A percentile compares a stretch with the other conserved stretches of the same genome.
phyloP scores from a whole-genome alignment of 1,140 invertebrate species.

The Cepaea nemoralis region DNA sequence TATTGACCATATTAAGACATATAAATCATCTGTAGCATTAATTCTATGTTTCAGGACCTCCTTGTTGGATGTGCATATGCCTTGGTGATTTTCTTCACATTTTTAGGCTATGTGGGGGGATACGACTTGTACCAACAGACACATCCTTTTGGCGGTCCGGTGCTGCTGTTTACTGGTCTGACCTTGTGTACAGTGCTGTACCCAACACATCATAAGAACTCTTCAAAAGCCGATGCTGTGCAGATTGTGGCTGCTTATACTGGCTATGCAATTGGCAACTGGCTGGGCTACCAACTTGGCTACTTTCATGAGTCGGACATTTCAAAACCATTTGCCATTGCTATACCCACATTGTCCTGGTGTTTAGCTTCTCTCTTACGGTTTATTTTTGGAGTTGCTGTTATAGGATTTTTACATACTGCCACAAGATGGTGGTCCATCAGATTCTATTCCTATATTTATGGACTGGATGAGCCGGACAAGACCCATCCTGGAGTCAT shows the following conservation, averaged over 20 bases:
- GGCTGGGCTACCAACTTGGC: slow-evolving; percentile 86
- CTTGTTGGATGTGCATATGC: slow-evolving; percentile 76
- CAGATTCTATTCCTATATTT: slow-evolving; percentile 79
- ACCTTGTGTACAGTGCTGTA: slow-evolving; percentile 79
- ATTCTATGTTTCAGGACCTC: slow-evolving; percentile 71
- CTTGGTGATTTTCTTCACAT: slow-evolving; percentile 78
- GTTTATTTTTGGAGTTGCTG: slow-evolving; percentile 82
- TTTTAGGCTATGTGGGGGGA: slow-evolving; percentile 82
- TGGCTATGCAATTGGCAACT: slow-evolving; percentile 84
- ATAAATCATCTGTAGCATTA: too few species aligned
- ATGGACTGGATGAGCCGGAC: slow-evolving; percentile 74
- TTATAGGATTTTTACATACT: slow-evolving; percentile 80
- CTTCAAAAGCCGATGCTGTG: slow-evolving; percentile 84
- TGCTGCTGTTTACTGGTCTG: slow-evolving; percentile 78
- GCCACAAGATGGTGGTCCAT: slow-evolving; percentile 80
- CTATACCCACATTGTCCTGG: slow-evolving; percentile 81
- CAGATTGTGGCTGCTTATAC: slow-evolving; percentile 83
- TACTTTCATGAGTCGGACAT: slow-evolving; percentile 71
- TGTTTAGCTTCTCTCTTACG: slow-evolving; percentile 81
- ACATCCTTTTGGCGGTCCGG: slow-evolving; percentile 77
- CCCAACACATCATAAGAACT: slow-evolving; percentile 72
- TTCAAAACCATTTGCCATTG: slow-evolving; percentile 75
- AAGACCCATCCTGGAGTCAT: slow-evolving; percentile 75
- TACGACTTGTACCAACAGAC: slow-evolving; percentile 83
- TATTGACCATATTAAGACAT: too few species aligned